phyloP scores from a whole-genome alignment of 2,888 invertebrate species.

The Embidobia sp. region DNA sequence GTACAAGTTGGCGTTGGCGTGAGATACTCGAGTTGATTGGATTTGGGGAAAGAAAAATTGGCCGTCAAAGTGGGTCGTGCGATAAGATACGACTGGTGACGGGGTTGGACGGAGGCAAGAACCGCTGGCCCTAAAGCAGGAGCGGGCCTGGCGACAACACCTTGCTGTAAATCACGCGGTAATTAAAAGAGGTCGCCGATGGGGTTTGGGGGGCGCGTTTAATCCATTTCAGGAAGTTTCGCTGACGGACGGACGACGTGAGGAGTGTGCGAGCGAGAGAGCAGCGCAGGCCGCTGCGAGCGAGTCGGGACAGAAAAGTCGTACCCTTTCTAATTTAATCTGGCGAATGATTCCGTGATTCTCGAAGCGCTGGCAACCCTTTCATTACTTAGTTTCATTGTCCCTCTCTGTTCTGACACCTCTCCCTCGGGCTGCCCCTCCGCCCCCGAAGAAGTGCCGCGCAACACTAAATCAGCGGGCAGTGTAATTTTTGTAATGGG shows the following conservation, averaged over 20 bases:
- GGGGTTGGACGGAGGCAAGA: too few relatives aligned
- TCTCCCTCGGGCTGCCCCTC: conserved; percentile 60
- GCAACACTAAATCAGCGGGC: conserved; percentile 81
- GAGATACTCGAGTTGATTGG: conserved; percentile 57
- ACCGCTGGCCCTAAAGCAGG: conserved; percentile 60
- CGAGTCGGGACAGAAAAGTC: conserved; percentile 72
- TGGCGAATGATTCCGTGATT: conserved; percentile 82
- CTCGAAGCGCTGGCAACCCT: conserved; percentile 79
- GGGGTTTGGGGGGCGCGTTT: conserved; percentile 70
- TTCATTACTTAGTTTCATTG: conserved; percentile 80
- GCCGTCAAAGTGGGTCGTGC: too few relatives aligned
- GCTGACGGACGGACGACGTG: conserved; percentile 40
- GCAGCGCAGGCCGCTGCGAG: conserved; percentile 32
- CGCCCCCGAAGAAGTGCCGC: conserved; percentile 74
- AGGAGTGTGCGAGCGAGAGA: conserved; percentile 37
- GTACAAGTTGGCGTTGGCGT: conserved; percentile 37
- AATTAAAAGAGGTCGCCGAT: conserved; percentile 75
- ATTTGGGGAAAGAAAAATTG: conserved; percentile 55
- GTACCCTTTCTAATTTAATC: conserved; percentile 81
- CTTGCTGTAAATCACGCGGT: conserved; percentile 73
- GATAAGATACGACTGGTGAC: too few relatives aligned
- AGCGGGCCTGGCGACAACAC: conserved; percentile 46
- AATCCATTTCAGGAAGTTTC: conserved; percentile 74
- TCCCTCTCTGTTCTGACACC: conserved; percentile 61
- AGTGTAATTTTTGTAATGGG: conserved; percentile 82